Percentiles rank a stretch among this genome's conserved stretches.
phyloP scores from a whole-genome alignment of 2,888 invertebrate genomes.

The Pseudanteris insignis region DNA sequence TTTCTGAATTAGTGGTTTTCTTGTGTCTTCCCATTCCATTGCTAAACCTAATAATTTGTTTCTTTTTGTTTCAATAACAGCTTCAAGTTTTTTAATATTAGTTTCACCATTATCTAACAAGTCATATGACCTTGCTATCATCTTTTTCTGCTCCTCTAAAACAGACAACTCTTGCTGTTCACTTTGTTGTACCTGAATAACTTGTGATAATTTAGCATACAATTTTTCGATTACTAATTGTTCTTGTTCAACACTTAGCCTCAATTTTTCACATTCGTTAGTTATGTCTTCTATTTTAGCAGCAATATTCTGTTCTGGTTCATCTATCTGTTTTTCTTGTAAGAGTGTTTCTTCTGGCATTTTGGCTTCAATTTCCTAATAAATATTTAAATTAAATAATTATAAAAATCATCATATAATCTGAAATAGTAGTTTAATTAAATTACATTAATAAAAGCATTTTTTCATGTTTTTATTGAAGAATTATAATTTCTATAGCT shows the following conservation, averaged over 20 bases:
- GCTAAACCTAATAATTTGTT: conserved; percentile 73
- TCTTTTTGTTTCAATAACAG: conserved; percentile 71
- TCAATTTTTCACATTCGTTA: conserved; percentile 60
- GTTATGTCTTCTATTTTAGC: conserved; percentile 57
- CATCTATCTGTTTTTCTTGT: conserved; percentile 51
- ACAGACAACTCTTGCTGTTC: conserved; percentile 66
- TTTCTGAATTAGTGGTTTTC: conserved; percentile 73
- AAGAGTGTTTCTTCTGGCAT: conserved; percentile 5
- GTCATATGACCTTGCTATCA: conserved; percentile 72
- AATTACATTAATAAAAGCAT: too few relatives aligned
- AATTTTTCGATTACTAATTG: conserved; percentile 60
- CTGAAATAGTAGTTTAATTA: too few relatives aligned
- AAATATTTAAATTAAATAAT: background rate
- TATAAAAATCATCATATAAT: too few relatives aligned
- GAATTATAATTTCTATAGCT: too few relatives aligned
- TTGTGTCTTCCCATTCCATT: conserved; percentile 79
- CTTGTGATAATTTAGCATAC: conserved; percentile 54
- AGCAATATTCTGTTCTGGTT: conserved; percentile 45
- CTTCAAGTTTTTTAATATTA: conserved; percentile 71
- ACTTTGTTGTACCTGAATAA: conserved; percentile 52
- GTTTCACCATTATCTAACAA: conserved; percentile 74
- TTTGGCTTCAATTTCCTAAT: conserved; percentile 38
- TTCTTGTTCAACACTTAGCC: conserved; percentile 55
- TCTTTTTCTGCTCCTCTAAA: conserved; percentile 65
- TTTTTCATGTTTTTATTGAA: too few relatives aligned